Conservation (phyloP, 2,113 vertebrate species). For the Prionailurus viverrinus region DNA sequence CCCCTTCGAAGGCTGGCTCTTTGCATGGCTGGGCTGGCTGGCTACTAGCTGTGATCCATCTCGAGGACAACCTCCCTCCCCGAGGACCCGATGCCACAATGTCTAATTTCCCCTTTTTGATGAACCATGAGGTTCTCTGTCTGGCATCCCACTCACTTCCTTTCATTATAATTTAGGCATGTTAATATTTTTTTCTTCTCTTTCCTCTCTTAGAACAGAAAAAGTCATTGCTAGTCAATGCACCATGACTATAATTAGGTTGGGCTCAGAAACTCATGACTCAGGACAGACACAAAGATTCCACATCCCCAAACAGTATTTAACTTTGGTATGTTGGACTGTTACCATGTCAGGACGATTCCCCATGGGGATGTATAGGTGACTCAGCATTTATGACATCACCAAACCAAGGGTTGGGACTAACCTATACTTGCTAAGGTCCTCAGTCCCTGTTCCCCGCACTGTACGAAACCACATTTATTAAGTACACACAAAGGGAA, state of each 20-base stretch:
- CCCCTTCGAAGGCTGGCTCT: background rate
- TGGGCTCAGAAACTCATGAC: constrained; percentile 50
- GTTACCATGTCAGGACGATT: background rate
- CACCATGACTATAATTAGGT: constrained; percentile 65
- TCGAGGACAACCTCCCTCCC: background rate
- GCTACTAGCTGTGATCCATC: background rate
- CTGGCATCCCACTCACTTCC: constrained; percentile 65
- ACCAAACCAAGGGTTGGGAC: background rate
- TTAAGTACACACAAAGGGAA: background rate
- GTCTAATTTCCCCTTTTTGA: constrained; percentile 68
- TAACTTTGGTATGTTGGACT: background rate
- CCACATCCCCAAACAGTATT: background rate
- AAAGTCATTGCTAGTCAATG: constrained; percentile 66
- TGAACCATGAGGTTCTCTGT: constrained; percentile 58
- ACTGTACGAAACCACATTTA: background rate
- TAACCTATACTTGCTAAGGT: background rate
- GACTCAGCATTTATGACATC: background rate
- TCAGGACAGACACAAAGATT: constrained; percentile 37
- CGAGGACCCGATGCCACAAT: background rate
- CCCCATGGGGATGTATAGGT: background rate
- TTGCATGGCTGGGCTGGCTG: background rate
- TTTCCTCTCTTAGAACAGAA: constrained; percentile 69
- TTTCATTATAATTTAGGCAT: constrained; percentile 69
- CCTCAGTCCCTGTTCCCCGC: background rate
- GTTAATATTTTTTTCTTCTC: constrained; percentile 52